phyloP scores from a whole-genome alignment of 2,888 invertebrate genomes.

The Drosophila quasianomalipes region DNA sequence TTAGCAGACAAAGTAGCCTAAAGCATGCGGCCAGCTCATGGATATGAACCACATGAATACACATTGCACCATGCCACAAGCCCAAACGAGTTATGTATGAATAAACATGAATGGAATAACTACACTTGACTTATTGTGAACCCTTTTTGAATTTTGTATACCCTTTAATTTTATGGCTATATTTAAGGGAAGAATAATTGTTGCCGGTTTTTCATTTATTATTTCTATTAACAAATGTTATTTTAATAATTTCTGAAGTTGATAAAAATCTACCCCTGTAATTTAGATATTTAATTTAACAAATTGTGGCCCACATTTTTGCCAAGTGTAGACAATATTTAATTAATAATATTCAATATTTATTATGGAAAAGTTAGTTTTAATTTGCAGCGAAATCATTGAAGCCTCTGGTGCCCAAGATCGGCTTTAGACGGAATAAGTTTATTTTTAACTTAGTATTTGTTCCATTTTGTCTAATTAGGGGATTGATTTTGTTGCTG shows the following conservation, averaged over 20 bases:
- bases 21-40: conserved; percentile 49
- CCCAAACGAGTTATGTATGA: conserved; percentile 75
- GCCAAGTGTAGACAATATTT: neutral
- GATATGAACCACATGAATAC: conserved; percentile 40
- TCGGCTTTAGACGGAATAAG: neutral
- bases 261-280: neutral
- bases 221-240: neutral
- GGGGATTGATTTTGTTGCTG: neutral
- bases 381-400: neutral
- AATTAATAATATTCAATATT: neutral
- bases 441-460: neutral
- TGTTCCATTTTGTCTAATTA: neutral
- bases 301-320: neutral
- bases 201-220: neutral
- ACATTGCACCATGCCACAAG: conserved; percentile 42
- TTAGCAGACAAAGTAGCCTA: conserved; percentile 70
- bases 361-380: neutral
- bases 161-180: conserved; percentile 13
- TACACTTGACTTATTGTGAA: neutral
- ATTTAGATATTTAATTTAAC: neutral
- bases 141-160: conserved; percentile 1
- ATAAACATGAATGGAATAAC: conserved; percentile 64
- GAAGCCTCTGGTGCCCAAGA: no score
- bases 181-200: neutral
- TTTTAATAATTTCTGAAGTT: neutral